These are phyloP conservation scores for Solenodon paradoxus DNA, from an alignment of 2,113 vertebrate genomes.

Conservation along the genomic window DNA sequence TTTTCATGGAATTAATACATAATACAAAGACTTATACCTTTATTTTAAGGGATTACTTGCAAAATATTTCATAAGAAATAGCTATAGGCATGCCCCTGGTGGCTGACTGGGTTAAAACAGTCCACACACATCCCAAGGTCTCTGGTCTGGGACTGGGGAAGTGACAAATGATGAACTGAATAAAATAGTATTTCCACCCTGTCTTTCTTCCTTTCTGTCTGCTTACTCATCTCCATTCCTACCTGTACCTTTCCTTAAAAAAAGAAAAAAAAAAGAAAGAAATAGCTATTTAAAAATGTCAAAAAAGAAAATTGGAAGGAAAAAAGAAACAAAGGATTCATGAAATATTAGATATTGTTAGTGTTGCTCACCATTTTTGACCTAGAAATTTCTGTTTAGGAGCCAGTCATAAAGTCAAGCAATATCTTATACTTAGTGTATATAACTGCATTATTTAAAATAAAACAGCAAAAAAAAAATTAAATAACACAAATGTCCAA, in stretches of 20 bases:
- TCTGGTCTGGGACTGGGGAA: too few species aligned
- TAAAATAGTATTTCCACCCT: too few species aligned
- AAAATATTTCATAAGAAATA: conserved; percentile 51
- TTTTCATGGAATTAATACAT: conserved; percentile 47
- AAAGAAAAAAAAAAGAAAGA: too few species aligned
- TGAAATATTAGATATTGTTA: not conserved
- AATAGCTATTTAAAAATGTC: conserved; percentile 19
- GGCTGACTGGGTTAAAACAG: too few species aligned
- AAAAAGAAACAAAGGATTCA: not conserved
- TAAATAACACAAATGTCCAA: not conserved
- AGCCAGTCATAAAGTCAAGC: not conserved
- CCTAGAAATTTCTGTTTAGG: not conserved
- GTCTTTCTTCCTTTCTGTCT: too few species aligned
- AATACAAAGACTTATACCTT: conserved; percentile 33
- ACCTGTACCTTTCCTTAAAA: too few species aligned
- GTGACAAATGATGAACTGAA: too few species aligned
- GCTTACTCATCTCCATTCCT: too few species aligned
- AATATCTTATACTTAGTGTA: not conserved
- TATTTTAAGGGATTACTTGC: conserved; percentile 37
- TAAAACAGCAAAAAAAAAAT: not conserved
- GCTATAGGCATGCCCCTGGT: too few species aligned
- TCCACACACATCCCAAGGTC: too few species aligned
- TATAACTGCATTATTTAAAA: not conserved
- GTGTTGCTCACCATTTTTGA: not conserved
- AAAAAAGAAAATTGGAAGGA: not conserved